A percentile compares a stretch with the other conserved stretches of the same genome.
These are phyloP conservation scores for Nomada goodeniana DNA, from an alignment of 2,888 invertebrate species.

Conservation along the genomic window DNA sequence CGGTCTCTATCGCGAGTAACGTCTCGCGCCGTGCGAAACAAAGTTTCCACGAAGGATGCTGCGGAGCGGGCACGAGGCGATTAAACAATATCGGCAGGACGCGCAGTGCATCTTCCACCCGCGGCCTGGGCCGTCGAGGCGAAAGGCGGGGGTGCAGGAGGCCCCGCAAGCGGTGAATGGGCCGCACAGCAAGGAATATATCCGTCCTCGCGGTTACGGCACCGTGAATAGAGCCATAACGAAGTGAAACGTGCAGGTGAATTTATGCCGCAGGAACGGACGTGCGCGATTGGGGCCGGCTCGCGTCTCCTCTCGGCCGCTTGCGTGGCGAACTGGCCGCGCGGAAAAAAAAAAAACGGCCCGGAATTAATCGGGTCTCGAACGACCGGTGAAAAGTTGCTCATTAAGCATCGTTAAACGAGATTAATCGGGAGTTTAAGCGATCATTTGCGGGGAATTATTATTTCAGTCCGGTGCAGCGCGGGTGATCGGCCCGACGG, in stretches of 20 bases:
- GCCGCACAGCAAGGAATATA: slow-evolving; percentile 74
- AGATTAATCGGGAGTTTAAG: not conserved
- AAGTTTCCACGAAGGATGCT: slow-evolving; percentile 34
- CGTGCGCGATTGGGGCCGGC: slow-evolving; percentile 49
- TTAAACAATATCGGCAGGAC: slow-evolving; percentile 63
- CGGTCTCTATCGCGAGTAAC: not conserved
- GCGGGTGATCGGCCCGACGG: too few relatives aligned
- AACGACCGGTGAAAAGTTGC: not conserved
- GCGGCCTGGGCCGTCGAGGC: slow-evolving; percentile 43
- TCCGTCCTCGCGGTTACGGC: slow-evolving; percentile 75
- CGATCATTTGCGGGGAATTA: not conserved
- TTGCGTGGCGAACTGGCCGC: slow-evolving; percentile 15
- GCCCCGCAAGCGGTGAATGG: slow-evolving; percentile 64
- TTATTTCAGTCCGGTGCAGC: not conserved
- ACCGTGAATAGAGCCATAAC: slow-evolving; percentile 80
- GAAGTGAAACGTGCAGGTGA: slow-evolving; percentile 80
- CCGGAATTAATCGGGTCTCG: slow-evolving; percentile 9
- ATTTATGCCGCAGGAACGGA: slow-evolving; percentile 79
- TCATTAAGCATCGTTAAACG: slow-evolving; percentile 9
- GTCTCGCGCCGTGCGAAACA: slow-evolving; percentile 13
- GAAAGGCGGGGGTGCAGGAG: slow-evolving; percentile 21
- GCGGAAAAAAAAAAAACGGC: slow-evolving; percentile 4
- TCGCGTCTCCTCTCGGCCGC: slow-evolving; percentile 43
- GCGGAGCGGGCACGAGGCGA: slow-evolving; percentile 33
- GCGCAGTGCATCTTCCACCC: slow-evolving; percentile 55